These are phyloP conservation scores for Macropis europaea DNA, from an alignment of 2,888 invertebrate species.

Conservation along the genomic window DNA sequence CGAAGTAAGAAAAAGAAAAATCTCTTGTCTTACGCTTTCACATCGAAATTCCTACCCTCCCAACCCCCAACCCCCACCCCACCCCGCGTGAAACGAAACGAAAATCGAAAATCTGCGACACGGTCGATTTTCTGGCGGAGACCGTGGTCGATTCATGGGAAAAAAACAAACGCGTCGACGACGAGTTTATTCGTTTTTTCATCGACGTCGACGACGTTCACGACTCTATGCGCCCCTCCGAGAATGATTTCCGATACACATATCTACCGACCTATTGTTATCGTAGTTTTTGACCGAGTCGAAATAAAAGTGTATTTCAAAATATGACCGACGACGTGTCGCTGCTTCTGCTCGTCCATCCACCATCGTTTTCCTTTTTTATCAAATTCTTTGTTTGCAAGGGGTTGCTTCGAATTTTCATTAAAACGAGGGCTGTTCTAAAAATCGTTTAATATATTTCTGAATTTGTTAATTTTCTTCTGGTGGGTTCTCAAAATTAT, in stretches of 20 bases:
- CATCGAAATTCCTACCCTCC: conserved; percentile 63
- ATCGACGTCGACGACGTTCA: conserved; percentile 41
- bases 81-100: conserved; percentile 26
- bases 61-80: no score
- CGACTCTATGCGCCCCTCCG: conserved; percentile 38
- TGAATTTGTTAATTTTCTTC: no score
- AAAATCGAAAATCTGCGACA: conserved; percentile 16
- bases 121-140: background rate
- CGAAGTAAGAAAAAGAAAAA: conserved; percentile 35
- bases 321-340: conserved; percentile 55
- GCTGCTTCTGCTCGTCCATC: conserved; percentile 19
- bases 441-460: no score
- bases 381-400: background rate
- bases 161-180: conserved; percentile 37
- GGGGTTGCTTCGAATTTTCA: background rate
- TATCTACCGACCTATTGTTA: conserved; percentile 79
- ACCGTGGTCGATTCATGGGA: conserved; percentile 21
- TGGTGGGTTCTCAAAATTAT: no score
- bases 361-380: background rate
- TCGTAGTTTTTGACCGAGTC: conserved; percentile 79
- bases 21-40: conserved; percentile 31
- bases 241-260: conserved; percentile 76
- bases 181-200: conserved; percentile 49
- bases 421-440: no score
- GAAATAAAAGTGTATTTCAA: conserved; percentile 79